Conservation (phyloP, 2,113 vertebrate genomes). For the Gopherus flavomarginatus region DNA sequence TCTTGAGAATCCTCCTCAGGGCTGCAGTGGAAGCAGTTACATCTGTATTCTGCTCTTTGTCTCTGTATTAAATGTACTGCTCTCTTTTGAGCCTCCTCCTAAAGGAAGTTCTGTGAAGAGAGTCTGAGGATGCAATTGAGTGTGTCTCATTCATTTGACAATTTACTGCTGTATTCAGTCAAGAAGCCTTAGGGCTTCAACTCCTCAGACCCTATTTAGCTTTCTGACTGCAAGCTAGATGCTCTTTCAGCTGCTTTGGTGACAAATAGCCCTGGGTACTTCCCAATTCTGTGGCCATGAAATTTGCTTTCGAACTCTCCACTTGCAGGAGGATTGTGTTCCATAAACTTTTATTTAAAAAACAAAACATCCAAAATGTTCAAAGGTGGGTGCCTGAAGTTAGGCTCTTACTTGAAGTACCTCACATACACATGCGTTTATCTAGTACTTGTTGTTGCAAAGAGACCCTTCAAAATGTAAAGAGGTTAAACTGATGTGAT, state of each 20-base stretch:
- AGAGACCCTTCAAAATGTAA: not conserved
- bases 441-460: not conserved
- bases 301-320: not conserved
- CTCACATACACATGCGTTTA: no score
- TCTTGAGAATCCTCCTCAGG: not conserved
- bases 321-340: not conserved
- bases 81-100: not conserved
- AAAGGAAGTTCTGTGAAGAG: rapidly evolving
- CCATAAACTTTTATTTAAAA: rapidly evolving
- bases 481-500: not conserved
- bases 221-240: not conserved
- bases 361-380: not conserved
- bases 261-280: not conserved
- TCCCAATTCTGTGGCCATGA: not conserved
- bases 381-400: not conserved
- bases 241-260: not conserved
- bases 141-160: not conserved
- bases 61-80: rapidly evolving
- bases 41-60: not conserved
- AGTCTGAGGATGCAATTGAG: not conserved
- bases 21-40: rapidly evolving
- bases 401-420: not conserved
- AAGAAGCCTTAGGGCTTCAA: not conserved
- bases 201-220: not conserved
- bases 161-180: not conserved